These are phyloP conservation scores for Oryzias melastigma DNA, from an alignment of 2,113 vertebrate species.

Conservation along the genomic window DNA sequence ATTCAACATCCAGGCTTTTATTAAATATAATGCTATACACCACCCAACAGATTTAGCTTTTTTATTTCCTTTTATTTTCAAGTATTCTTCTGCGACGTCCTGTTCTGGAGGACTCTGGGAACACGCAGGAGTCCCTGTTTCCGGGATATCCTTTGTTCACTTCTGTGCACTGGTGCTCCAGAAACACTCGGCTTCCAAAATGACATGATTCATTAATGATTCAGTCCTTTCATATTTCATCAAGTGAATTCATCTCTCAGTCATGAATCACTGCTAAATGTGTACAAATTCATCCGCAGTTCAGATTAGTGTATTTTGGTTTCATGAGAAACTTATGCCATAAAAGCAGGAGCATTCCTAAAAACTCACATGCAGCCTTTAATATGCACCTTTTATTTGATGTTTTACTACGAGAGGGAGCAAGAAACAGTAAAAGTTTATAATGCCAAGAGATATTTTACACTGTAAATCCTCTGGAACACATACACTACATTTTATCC, in stretches of 20 bases:
- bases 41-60: background rate
- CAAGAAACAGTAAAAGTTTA: too few species aligned
- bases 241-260: background rate
- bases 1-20: background rate
- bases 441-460: too few species aligned
- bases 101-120: constrained; percentile 4
- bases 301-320: background rate
- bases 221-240: constrained; percentile 5
- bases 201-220: background rate
- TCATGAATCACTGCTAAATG: background rate
- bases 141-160: constrained; percentile 2
- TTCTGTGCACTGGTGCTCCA: constrained; percentile 11
- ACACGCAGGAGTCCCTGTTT: constrained; percentile 9
- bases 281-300: background rate
- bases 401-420: too few species aligned
- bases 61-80: background rate
- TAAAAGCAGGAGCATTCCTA: too few species aligned
- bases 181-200: background rate
- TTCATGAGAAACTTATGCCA: too few species aligned
- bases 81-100: constrained; percentile 3
- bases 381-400: too few species aligned
- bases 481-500: too few species aligned
- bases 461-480: too few species aligned
- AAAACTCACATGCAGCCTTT: too few species aligned
- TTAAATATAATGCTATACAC: background rate